phyloP scores from a whole-genome alignment of 2,888 invertebrate genomes.

The Griposia aprilina region DNA sequence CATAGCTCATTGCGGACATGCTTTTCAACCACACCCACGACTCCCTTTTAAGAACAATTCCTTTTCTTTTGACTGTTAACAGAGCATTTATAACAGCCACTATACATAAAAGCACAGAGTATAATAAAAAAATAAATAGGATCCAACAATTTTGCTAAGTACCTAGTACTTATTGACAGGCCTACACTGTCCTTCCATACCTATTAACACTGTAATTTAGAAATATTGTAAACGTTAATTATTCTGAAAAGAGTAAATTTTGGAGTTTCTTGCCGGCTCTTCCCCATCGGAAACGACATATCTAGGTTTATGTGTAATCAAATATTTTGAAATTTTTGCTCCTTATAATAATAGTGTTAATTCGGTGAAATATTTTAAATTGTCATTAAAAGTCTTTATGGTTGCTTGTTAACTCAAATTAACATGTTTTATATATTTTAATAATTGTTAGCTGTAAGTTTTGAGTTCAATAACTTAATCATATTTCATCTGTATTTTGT shows the following conservation, averaged over 20 bases:
- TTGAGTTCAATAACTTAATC: too few species aligned
- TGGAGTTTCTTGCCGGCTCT: background rate
- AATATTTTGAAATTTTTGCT: background rate
- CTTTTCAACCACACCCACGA: background rate
- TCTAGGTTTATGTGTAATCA: background rate
- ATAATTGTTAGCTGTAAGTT: too few species aligned
- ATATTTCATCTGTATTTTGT: too few species aligned
- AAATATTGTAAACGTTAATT: background rate
- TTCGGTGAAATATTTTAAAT: background rate
- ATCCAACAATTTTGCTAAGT: background rate
- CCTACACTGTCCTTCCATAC: background rate
- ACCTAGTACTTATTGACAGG: background rate
- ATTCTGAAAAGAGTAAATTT: background rate
- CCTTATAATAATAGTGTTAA: too few species aligned
- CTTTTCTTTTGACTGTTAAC: background rate
- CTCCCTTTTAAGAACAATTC: background rate
- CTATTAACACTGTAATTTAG: background rate
- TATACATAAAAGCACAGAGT: too few species aligned
- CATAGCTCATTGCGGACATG: background rate
- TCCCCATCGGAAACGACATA: background rate
- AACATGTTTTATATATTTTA: too few species aligned
- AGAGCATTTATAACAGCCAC: background rate
- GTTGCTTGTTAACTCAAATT: background rate
- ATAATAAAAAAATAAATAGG: background rate
- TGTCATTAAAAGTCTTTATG: background rate